Conservation (phyloP, 2,888 invertebrate species). For the Agrochola lota region DNA sequence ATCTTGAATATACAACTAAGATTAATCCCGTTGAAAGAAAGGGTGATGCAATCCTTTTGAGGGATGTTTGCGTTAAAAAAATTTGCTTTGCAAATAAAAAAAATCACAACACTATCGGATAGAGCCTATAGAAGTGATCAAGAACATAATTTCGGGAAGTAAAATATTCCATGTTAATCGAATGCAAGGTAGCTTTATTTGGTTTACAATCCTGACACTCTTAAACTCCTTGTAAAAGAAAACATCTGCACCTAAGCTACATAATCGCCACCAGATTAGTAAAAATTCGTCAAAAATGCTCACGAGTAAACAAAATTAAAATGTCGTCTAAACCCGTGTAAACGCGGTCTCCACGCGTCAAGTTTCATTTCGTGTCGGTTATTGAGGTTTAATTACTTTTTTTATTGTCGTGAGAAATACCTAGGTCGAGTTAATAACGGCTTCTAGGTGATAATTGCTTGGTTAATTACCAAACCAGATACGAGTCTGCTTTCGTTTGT, state of each 20-base stretch:
- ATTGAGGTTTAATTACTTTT: slow-evolving; percentile 67
- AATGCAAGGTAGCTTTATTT: not conserved
- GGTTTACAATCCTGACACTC: slow-evolving; percentile 26
- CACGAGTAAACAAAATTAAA: slow-evolving; percentile 38
- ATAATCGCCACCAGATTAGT: slow-evolving; percentile 53
- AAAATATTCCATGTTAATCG: not conserved
- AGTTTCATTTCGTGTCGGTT: slow-evolving; percentile 62
- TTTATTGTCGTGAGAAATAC: slow-evolving; percentile 73
- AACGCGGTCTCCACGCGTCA: slow-evolving; percentile 48
- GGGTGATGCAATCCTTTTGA: slow-evolving; percentile 85
- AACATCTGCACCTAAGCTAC: slow-evolving; percentile 53
- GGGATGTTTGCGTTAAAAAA: slow-evolving; percentile 68
- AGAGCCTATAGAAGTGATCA: too few species aligned
- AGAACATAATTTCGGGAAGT: too few species aligned
- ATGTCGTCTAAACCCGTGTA: slow-evolving; percentile 43
- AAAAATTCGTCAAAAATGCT: slow-evolving; percentile 53
- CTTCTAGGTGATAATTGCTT: slow-evolving; percentile 71
- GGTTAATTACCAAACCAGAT: slow-evolving; percentile 67
- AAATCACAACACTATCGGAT: not conserved
- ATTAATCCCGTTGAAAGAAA: slow-evolving; percentile 90
- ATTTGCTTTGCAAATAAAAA: slow-evolving; percentile 15
- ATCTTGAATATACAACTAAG: slow-evolving; percentile 90
- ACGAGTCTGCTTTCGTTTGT: slow-evolving; percentile 51
- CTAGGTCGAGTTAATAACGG: slow-evolving; percentile 68
- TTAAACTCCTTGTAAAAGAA: slow-evolving; percentile 21